These are phyloP conservation scores for Nymphalis urticae DNA, from an alignment of 2,888 invertebrate genomes.

Conservation along the genomic window DNA sequence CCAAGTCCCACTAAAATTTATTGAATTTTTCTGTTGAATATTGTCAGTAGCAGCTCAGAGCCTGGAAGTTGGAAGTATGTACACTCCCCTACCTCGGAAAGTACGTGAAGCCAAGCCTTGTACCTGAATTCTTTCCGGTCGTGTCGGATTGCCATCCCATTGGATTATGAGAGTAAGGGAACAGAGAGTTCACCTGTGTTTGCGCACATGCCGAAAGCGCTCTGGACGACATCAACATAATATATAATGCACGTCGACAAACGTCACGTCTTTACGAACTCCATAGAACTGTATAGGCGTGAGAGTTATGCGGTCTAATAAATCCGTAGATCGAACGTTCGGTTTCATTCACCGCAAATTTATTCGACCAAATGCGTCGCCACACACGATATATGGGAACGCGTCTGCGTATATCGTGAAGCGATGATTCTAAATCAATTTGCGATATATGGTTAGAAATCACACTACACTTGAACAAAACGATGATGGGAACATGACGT, in stretches of 20 bases:
- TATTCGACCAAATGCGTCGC: conserved; percentile 43
- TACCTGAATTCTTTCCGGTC: too few species aligned
- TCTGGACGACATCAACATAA: background rate
- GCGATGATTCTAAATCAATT: conserved; percentile 28
- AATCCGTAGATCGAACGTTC: conserved; percentile 44
- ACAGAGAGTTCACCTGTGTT: too few species aligned
- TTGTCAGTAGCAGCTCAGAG: too few species aligned
- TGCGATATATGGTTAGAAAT: conserved; percentile 6
- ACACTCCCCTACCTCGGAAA: too few species aligned
- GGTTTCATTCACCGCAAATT: conserved; percentile 43
- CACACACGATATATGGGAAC: conserved; percentile 39
- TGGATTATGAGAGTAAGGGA: too few species aligned
- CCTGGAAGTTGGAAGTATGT: too few species aligned
- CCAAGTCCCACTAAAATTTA: too few species aligned
- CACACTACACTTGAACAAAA: conserved; percentile 1
- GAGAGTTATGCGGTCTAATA: conserved; percentile 40
- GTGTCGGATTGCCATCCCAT: too few species aligned
- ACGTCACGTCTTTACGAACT: background rate
- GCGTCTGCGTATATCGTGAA: conserved; percentile 26
- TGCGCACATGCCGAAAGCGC: too few species aligned
- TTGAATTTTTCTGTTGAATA: too few species aligned
- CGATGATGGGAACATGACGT: background rate
- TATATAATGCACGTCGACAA: background rate
- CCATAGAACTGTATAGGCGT: background rate
- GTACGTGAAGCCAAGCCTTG: too few species aligned